Evolutionary conservation across 2,113 vertebrate species (phyloP), one percentile per base, ranked within the genome.

Genomic region (Ondatra zibethicus): DNA sequence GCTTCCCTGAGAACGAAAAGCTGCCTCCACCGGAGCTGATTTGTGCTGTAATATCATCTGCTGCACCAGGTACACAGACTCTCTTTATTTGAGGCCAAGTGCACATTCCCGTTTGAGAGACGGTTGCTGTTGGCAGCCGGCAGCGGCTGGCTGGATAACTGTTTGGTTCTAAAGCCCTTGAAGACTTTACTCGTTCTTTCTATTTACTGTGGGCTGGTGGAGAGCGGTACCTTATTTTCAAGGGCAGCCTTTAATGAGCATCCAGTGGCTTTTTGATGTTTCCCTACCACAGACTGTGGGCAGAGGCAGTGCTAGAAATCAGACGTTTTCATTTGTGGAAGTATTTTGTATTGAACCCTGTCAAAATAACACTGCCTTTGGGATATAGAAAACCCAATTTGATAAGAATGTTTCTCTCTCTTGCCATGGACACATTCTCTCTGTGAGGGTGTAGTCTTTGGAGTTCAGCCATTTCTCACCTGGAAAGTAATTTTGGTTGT

Each of bases 311-410:
- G 42, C 45, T 55, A 52, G 80, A 58, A 94, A 96, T 96, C 81
- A 96, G 89, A 92, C 65, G 80, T 97, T 97, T 98, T 97, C 96
- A 98, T 97, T 93, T 97, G 96, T 58, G 66, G 73, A 96, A 97
- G 33, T 91, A 89, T 95, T 97, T 97, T 88, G 58, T 97, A 92
- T 66, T 66, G 70, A 97, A 88, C 70, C 42, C 73, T 97, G 92
- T 97, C 96, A 96, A 92, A 97, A 96, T 96, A 97, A 91, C 92
- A 88, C 82, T 97, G 94, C 91, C 92, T 95, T 97, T 89, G 96
- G 90, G 93, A 95, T 50, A 81, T 36, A 92, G 94, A 97, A 97
- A 97, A 97, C 96, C 94, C 88, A 96, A 94, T 97, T 97, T 97
- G 82, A 96, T 85, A 95, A 95, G 89, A 91, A 84, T 96, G 77